A percentile compares a stretch with the other conserved stretches of the same genome.
phyloP scores from a whole-genome alignment of 2,888 invertebrate genomes.

The Tromatobia lineatoria region DNA sequence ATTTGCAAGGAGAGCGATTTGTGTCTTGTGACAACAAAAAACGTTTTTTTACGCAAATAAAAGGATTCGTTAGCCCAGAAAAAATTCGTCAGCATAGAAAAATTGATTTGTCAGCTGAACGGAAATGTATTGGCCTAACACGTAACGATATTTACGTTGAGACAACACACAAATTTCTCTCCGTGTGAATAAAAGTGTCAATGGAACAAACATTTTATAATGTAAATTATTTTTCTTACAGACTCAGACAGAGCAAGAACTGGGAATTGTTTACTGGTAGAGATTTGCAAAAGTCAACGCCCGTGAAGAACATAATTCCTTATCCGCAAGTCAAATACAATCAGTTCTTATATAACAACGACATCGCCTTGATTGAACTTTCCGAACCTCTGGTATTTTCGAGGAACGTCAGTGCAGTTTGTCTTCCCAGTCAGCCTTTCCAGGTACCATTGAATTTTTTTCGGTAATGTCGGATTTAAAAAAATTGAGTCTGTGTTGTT shows the following conservation, averaged over 20 bases:
- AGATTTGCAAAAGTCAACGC: conserved; percentile 78
- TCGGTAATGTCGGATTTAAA: neutral
- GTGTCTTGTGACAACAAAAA: too few species aligned
- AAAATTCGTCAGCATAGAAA: too few species aligned
- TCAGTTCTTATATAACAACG: conserved; percentile 87
- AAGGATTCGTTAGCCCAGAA: too few species aligned
- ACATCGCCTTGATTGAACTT: conserved; percentile 87
- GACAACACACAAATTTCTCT: too few species aligned
- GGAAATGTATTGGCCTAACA: too few species aligned
- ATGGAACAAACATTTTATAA: neutral
- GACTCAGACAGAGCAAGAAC: conserved; percentile 79
- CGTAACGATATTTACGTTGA: too few species aligned
- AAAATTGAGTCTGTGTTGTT: conserved; percentile 5
- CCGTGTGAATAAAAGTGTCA: neutral
- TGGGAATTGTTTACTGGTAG: conserved; percentile 82
- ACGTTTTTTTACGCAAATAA: too few species aligned
- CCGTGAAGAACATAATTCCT: conserved; percentile 85
- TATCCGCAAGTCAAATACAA: conserved; percentile 88
- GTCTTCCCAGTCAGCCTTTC: conserved; percentile 86
- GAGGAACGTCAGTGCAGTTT: conserved; percentile 87
- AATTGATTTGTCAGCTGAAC: neutral
- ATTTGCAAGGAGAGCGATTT: too few species aligned
- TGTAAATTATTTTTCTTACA: conserved; percentile 60
- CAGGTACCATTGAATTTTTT: conserved; percentile 74
- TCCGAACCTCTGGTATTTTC: conserved; percentile 86